Base-by-base conservation (phyloP, 1,140 invertebrate species). In the Metopolophium dirhodum region DNA sequence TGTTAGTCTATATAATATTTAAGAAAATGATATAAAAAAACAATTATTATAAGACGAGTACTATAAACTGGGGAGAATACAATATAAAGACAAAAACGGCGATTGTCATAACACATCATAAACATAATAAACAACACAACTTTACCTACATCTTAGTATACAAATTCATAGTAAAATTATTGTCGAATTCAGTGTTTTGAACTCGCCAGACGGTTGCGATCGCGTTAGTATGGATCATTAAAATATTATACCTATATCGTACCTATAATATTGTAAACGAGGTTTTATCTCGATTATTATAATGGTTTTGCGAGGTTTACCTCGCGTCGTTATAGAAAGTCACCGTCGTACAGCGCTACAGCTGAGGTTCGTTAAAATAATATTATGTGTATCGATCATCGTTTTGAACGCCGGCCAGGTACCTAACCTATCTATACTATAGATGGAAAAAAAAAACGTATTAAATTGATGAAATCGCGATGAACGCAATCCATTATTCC, bases 281-380 rank as follows among this genome's bases (percentile, higher is more conserved):
- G 30, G 11, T 87, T 18, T n/a, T 49, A 86, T 89, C 49, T 89
- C 18, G n/a, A 89, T 68, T 68, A 68, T 68, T 68, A 68, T 20
- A 89, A 89, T 35, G 35, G 20, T 90, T 88, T 86, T 37, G 7
- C n/a, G 51, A 88, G 47, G 54, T 90, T 57, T 90, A 61, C 45
- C 45, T 41, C 41, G 7, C 9, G 54, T 90, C 51, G 88, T 90
- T 89, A 22, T 85, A 90, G 88, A 90, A 90, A 90, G 88, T 90
- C 35, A 7, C 35, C 86, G 23, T 61, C 35, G 47, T 7, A 89
- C 35, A 30, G 9, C n/a, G 7, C 26, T 51, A 49, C 30, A 37
- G 87, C n/a, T 68, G 61, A 51, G 49, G 54, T 90, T n/a, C n/a
- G 90, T 91, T 77, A 82, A 68, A 91, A 91, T 82, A 91, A 91